A percentile compares a stretch with the other conserved stretches of the same genome.
These are phyloP conservation scores for Champsocephalus gunnari DNA, from an alignment of 2,797 vertebrate species.

Conservation along the genomic window DNA sequence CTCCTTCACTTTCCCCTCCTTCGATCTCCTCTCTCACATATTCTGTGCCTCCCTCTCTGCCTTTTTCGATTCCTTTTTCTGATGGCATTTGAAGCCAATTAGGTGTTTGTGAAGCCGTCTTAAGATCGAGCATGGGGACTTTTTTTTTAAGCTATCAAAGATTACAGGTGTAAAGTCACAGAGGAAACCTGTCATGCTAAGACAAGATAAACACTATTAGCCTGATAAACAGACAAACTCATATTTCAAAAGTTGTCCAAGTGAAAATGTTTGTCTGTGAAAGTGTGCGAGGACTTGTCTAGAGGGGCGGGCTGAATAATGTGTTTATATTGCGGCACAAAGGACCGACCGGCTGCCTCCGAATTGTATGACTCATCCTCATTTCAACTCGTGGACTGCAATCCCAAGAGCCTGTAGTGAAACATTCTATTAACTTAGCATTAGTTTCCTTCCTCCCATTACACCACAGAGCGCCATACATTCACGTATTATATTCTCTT, in stretches of 20 bases:
- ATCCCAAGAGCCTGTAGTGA: constrained; percentile 62
- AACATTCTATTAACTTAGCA: constrained; percentile 67
- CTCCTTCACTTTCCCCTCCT: constrained; percentile 4
- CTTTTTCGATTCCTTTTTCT: constrained; percentile 23
- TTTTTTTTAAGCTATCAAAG: constrained; percentile 42
- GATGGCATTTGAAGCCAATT: constrained; percentile 75
- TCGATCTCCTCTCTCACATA: neutral
- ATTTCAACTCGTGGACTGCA: constrained; percentile 57
- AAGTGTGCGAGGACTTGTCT: constrained; percentile 30
- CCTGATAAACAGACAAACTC: constrained; percentile 40
- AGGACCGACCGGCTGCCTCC: constrained; percentile 65
- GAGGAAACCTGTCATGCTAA: constrained; percentile 41
- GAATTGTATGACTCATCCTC: constrained; percentile 79
- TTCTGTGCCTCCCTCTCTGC: constrained; percentile 17
- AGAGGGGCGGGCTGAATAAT: constrained; percentile 47
- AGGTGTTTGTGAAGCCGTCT: constrained; percentile 55
- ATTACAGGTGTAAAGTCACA: constrained; percentile 32
- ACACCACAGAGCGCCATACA: constrained; percentile 41
- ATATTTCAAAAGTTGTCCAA: constrained; percentile 32
- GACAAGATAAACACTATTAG: constrained; percentile 65
- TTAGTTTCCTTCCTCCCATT: constrained; percentile 67
- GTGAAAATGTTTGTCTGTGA: constrained; percentile 32
- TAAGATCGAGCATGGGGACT: constrained; percentile 23
- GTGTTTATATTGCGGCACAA: constrained; percentile 71
- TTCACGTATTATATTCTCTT: constrained; percentile 15